A percentile compares a stretch with the other conserved stretches of the same genome.
These are phyloP conservation scores for Acanthopleura granulata DNA, from an alignment of 2,888 invertebrate genomes.

Conservation along the genomic window DNA sequence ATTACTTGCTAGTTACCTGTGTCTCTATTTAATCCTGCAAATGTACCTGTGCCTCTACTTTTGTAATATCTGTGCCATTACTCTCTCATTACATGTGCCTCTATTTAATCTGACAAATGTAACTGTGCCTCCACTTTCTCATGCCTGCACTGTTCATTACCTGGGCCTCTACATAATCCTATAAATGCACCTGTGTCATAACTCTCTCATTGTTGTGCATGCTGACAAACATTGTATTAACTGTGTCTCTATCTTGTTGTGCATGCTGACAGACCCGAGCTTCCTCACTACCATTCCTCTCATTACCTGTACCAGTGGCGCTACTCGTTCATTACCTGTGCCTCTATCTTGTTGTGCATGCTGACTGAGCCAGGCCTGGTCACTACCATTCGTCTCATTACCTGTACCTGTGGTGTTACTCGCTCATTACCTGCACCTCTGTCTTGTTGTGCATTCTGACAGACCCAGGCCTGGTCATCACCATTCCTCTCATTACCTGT, in stretches of 20 bases:
- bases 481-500: conserved; percentile 84
- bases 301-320: conserved; percentile 75
- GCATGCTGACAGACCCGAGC: conserved; percentile 81
- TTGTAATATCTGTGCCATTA: too few relatives aligned
- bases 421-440: conserved; percentile 79
- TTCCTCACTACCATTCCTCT: conserved; percentile 83
- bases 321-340: conserved; percentile 76
- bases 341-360: conserved; percentile 84
- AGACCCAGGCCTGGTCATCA: conserved; percentile 81
- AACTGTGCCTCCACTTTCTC: too few relatives aligned
- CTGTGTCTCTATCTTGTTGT: conserved; percentile 89
- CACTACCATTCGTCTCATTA: conserved; percentile 82
- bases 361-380: conserved; percentile 83
- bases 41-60: too few relatives aligned
- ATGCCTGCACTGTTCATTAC: too few relatives aligned
- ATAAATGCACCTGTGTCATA: too few relatives aligned
- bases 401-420: conserved; percentile 71
- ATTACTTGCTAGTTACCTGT: too few relatives aligned
- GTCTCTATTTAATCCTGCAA: too few relatives aligned
- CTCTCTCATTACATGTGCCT: too few relatives aligned
- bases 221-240: too few relatives aligned
- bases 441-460: conserved; percentile 83
- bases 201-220: too few relatives aligned
- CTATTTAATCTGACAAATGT: too few relatives aligned
- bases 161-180: too few relatives aligned